Evolutionary conservation across 35 echinoderm and acorn worm species (phyloP).

Genomic region (Apostichopus japonicus): DNA sequence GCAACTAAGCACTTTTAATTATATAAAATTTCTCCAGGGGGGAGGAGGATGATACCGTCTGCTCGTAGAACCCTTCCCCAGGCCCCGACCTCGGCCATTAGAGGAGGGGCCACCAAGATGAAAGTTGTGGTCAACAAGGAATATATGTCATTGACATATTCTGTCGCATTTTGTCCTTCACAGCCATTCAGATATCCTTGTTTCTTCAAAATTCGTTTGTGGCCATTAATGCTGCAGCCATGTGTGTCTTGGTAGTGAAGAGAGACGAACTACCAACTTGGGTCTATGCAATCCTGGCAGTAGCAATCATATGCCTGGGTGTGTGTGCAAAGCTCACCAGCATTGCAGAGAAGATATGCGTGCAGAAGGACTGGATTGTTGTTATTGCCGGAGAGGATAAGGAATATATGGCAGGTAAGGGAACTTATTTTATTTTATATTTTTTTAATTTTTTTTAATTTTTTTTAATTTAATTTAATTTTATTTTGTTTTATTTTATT

Average conservation of each 20-base stretch:
- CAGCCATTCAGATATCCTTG: conserved; percentile 78
- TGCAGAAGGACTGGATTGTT: conserved; percentile 99
- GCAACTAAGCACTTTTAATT: no score
- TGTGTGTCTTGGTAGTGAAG: conserved; percentile 55
- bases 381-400: conserved; percentile 75
- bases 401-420: conserved; percentile 66
- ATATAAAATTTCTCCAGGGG: no score
- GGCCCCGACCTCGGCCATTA: no score
- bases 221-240: conserved; percentile 66
- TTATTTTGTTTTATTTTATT: no score
- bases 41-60: no score
- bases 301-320: conserved; percentile 77
- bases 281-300: conserved; percentile 60
- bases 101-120: no score
- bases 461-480: no score
- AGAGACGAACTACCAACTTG: conserved; percentile 38
- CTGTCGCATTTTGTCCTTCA: background rate
- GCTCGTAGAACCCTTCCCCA: no score
- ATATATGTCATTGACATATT: no score
- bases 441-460: background rate
- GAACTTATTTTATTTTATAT: background rate
- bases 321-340: conserved; percentile 72
- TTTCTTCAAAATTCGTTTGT: conserved; percentile 85
- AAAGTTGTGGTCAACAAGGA: no score
- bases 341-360: conserved; percentile 78